These are phyloP conservation scores for Novumbra hubbsi DNA, from an alignment of 2,797 vertebrate species.

Conservation along the genomic window DNA sequence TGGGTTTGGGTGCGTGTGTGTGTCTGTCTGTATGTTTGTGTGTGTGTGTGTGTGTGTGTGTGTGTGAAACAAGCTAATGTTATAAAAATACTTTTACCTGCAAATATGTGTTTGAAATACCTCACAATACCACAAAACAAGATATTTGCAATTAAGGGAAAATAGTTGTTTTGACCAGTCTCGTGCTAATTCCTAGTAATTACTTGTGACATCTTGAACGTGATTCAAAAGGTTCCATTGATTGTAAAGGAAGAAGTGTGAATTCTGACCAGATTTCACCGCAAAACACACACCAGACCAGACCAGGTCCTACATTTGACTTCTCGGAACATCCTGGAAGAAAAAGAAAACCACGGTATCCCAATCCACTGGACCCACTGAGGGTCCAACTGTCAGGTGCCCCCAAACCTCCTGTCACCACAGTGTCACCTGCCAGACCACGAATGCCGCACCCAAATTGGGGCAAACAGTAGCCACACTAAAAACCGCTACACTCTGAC, in stretches of 20 bases:
- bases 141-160: background rate
- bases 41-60: background rate
- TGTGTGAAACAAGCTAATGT: background rate
- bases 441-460: conserved; percentile 38
- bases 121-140: conserved; percentile 7
- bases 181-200: background rate
- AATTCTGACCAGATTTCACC: background rate
- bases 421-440: conserved; percentile 48
- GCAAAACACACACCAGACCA: background rate
- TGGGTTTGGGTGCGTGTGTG: background rate
- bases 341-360: background rate
- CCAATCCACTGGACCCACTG: conserved; percentile 24
- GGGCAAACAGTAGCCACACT: conserved; percentile 56
- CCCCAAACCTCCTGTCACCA: conserved; percentile 52
- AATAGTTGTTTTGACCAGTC: conserved; percentile 3
- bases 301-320: background rate
- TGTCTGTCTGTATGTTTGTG: background rate
- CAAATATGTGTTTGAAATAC: conserved; percentile 2
- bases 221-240: background rate
- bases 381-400: conserved; percentile 52
- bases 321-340: background rate
- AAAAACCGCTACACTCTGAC: conserved; percentile 64
- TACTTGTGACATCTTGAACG: too few species aligned
- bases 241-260: background rate
- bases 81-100: too few species aligned